Evolutionary conservation across 2,888 invertebrate species (phyloP), one percentile per base, ranked within the genome.

Genomic region (Pandemis cinnamomeana): DNA sequence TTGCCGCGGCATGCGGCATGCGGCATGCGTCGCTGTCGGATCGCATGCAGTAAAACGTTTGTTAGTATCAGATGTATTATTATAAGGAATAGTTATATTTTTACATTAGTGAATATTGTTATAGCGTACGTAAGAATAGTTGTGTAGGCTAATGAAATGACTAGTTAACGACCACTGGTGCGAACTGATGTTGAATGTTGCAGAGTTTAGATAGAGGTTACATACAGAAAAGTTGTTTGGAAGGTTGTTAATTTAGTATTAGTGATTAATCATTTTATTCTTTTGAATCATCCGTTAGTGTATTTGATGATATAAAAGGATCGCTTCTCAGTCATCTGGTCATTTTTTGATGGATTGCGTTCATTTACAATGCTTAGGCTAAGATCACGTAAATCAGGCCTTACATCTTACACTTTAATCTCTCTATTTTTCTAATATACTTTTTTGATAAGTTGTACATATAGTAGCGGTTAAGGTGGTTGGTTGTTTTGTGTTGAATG

Each of bases 121-220:
- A 85, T 83, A 83, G 74, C 41, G 41, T 73, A 79, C 77, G 77
- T 84, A 85, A 83, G 80, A 77, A 81, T 82, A 84, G 80, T 82
- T 83, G 78, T 79, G 76, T 90, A 91, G 87, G 81, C 70, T 90
- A 89, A 87, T 86, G 70, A 81, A 86, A 84, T 81, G 85, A 83
- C 84, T 86, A 86, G 86, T 88, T 87, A 90, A 91, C 88, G 88
- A 91, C 88, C 89, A 89, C 86, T 92, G 92, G 93, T 93, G 92
- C 92, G 92, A 91, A 91, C 89, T 91, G 91, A 91, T 92, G 93
- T 93, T 93, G 91, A 93, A 91, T 83, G 89, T 92, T 93, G 92
- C 92, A 91, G 90, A 93, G 91, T 88, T 93, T 93, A 92, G 90
- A 91, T 91, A 91, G 89, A 84, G 91, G 91, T 92, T 84, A 91